phyloP scores from a whole-genome alignment of 2,888 invertebrate genomes.

The Acrocyrtus sp. region DNA sequence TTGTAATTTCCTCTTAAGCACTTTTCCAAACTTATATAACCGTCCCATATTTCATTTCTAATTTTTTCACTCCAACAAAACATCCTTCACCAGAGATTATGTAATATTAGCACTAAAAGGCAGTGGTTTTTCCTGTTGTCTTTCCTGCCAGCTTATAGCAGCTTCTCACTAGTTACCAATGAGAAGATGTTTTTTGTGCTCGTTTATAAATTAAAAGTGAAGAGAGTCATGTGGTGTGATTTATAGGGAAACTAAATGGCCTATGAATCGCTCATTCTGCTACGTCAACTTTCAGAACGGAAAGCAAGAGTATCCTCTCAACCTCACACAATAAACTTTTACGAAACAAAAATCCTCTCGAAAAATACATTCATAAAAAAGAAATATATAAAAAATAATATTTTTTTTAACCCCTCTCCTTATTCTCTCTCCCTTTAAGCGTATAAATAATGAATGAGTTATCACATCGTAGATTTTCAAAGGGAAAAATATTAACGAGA shows the following conservation, averaged over 20 bases:
- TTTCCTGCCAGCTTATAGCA: slow-evolving; percentile 17
- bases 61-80: background rate
- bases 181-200: too few relatives aligned
- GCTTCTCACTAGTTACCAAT: slow-evolving; percentile 7
- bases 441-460: slow-evolving; percentile 63
- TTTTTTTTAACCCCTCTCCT: slow-evolving; percentile 29
- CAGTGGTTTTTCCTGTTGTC: slow-evolving; percentile 32
- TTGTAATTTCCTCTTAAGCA: too few relatives aligned
- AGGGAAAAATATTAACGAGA: slow-evolving; percentile 19
- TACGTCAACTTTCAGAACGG: too few relatives aligned
- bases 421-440: slow-evolving; percentile 20
- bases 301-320: too few relatives aligned
- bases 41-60: background rate
- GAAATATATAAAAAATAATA: slow-evolving; percentile 5
- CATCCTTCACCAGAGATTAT: slow-evolving; percentile 2
- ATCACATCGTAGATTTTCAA: slow-evolving; percentile 42
- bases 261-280: slow-evolving; percentile 50
- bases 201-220: slow-evolving; percentile 53
- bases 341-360: slow-evolving; percentile 1
- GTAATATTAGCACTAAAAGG: slow-evolving; percentile 14
- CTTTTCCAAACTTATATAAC: too few relatives aligned
- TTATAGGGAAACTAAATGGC: slow-evolving; percentile 63
- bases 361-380: slow-evolving; percentile 20
- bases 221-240: slow-evolving; percentile 63
- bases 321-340: background rate